phyloP scores from a whole-genome alignment of 2,888 invertebrate species.

The Tiliacea citrago region DNA sequence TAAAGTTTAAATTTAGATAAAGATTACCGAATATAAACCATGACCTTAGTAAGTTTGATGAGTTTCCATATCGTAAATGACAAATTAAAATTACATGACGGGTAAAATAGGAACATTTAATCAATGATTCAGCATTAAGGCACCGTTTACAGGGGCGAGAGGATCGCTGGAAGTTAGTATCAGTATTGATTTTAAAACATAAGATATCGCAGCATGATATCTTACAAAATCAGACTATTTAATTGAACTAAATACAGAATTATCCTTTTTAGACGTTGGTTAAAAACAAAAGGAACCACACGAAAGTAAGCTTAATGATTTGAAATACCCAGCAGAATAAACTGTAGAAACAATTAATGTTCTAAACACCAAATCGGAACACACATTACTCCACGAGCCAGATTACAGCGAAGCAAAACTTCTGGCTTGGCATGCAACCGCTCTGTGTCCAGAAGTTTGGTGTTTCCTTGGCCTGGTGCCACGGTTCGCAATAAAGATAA shows the following conservation, averaged over 20 bases:
- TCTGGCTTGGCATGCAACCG: conserved; percentile 54
- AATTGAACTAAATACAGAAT: neutral
- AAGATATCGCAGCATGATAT: neutral
- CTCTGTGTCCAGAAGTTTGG: conserved; percentile 53
- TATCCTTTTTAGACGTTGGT: neutral
- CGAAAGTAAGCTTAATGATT: conserved; percentile 16
- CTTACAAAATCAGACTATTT: neutral
- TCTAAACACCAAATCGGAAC: conserved; percentile 35
- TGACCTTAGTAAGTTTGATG: too few relatives aligned
- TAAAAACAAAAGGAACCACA: neutral
- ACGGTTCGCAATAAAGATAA: conserved; percentile 69
- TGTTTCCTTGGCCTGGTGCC: conserved; percentile 73
- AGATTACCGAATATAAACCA: too few relatives aligned
- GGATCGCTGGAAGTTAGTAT: too few relatives aligned
- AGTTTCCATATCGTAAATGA: too few relatives aligned
- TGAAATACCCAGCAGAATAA: conserved; percentile 7
- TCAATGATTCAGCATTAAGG: too few relatives aligned
- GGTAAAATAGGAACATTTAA: too few relatives aligned
- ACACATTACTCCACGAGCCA: conserved; percentile 26
- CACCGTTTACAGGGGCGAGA: too few relatives aligned
- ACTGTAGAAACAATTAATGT: conserved; percentile 42
- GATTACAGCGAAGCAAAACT: conserved; percentile 46
- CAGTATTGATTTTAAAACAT: neutral
- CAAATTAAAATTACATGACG: too few relatives aligned
- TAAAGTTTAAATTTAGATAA: too few relatives aligned